These are phyloP conservation scores for Sarcophaga bullata DNA, from an alignment of 1,140 invertebrate species.

Conservation along the genomic window DNA sequence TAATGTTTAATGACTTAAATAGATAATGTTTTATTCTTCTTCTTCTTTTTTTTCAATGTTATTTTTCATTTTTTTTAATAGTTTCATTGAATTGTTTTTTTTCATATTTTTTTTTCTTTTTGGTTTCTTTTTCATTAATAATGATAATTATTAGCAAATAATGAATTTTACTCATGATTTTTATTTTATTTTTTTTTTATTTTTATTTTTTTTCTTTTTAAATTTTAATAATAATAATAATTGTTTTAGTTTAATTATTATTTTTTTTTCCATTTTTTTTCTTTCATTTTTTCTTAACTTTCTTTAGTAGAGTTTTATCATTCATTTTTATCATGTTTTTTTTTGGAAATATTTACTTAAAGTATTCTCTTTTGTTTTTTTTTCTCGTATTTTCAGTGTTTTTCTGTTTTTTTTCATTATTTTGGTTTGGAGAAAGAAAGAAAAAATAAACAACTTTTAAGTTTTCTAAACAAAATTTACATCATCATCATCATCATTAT, in stretches of 20 bases:
- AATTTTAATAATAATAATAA: constrained; percentile 20
- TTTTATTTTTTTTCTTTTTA: constrained; percentile 4
- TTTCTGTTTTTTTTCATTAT: neutral
- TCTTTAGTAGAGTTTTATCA: neutral
- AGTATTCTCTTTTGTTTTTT: neutral
- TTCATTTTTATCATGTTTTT: neutral
- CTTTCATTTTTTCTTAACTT: neutral
- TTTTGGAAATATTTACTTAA: constrained; percentile 29
- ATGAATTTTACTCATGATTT: constrained; percentile 8
- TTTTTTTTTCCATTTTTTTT: neutral
- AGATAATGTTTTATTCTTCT: neutral
- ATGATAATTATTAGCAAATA: constrained; percentile 41
- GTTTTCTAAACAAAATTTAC: constrained; percentile 25
- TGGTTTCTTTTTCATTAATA: constrained; percentile 33
- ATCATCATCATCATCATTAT: neutral
- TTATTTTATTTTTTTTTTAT: neutral
- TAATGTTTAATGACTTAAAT: constrained; percentile 40
- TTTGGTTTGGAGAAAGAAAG: neutral
- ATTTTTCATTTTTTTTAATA: constrained; percentile 14
- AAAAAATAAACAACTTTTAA: constrained; percentile 29
- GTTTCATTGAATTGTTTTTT: constrained; percentile 16
- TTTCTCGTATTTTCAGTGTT: neutral
- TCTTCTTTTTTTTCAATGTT: constrained; percentile 25
- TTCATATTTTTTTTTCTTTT: constrained; percentile 23
- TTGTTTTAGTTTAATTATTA: neutral